These are phyloP conservation scores for Brachyalestes nurse DNA, from an alignment of 2,797 vertebrate genomes.

Conservation along the genomic window DNA sequence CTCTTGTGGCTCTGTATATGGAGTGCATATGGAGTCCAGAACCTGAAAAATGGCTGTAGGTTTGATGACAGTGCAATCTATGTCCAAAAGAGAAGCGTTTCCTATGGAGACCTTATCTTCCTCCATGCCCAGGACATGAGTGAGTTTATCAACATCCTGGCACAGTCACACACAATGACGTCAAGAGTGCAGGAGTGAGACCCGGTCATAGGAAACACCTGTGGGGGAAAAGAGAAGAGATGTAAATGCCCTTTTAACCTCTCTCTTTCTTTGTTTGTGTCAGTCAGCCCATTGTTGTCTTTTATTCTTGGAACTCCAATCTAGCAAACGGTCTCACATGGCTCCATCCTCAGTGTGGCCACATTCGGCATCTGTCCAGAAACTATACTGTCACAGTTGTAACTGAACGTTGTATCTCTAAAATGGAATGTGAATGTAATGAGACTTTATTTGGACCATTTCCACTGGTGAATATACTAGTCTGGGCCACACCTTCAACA, in stretches of 20 bases:
- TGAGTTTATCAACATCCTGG: conserved; percentile 43
- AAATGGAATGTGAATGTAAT: too few relatives aligned
- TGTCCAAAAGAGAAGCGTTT: conserved; percentile 12
- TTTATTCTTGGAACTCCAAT: background rate
- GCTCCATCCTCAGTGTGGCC: background rate
- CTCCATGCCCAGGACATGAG: background rate
- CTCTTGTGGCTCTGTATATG: too few relatives aligned
- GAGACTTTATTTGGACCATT: too few relatives aligned
- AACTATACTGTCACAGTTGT: background rate
- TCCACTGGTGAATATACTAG: too few relatives aligned
- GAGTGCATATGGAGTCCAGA: too few relatives aligned
- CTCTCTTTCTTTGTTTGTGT: conserved; percentile 47
- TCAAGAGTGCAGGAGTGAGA: conserved; percentile 59
- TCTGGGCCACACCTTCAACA: too few relatives aligned
- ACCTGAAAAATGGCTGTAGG: background rate
- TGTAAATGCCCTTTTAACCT: conserved; percentile 43
- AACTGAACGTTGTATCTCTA: too few relatives aligned
- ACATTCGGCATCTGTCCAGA: background rate
- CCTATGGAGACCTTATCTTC: conserved; percentile 14
- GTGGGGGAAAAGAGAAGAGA: conserved; percentile 65
- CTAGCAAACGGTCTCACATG: background rate
- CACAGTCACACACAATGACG: conserved; percentile 54
- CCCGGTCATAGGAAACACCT: conserved; percentile 75
- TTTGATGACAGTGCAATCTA: background rate
- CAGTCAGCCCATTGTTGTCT: conserved; percentile 29